Evolutionary conservation across 2,113 vertebrate species (phyloP).

Genomic region (Glaucidium brasilianum): DNA sequence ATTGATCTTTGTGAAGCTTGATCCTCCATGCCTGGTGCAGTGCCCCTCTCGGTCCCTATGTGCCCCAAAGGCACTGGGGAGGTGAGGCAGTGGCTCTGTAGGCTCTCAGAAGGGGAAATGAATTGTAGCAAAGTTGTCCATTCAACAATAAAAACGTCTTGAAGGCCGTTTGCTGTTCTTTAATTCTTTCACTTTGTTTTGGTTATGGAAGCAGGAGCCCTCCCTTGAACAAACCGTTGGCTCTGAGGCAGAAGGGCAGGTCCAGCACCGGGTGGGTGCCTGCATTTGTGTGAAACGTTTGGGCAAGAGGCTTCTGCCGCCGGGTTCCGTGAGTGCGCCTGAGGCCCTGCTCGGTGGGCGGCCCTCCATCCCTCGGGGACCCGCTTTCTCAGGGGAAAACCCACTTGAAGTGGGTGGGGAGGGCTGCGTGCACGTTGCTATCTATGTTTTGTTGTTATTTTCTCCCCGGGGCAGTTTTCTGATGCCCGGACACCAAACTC

Average conservation of each 20-base stretch:
- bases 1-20: neutral
- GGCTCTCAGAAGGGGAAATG: neutral
- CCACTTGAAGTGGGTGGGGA: neutral
- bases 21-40: fast-evolving
- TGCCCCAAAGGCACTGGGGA: fast-evolving
- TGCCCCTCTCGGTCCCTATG: fast-evolving
- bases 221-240: too few species aligned
- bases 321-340: neutral
- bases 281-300: fast-evolving
- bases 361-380: neutral
- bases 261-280: neutral
- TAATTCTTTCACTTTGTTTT: fast-evolving
- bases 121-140: neutral
- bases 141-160: constrained; percentile 26
- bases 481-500: fast-evolving
- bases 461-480: too few species aligned
- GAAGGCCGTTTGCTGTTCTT: neutral
- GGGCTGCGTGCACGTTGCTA: neutral
- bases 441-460: too few species aligned
- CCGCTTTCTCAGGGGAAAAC: neutral
- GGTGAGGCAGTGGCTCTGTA: fast-evolving
- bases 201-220: fast-evolving
- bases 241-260: neutral
- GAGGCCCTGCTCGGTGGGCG: too few species aligned
- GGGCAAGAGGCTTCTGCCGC: too few species aligned